These are phyloP conservation scores for Biston betularia DNA, from an alignment of 2,888 invertebrate genomes.

Conservation along the genomic window DNA sequence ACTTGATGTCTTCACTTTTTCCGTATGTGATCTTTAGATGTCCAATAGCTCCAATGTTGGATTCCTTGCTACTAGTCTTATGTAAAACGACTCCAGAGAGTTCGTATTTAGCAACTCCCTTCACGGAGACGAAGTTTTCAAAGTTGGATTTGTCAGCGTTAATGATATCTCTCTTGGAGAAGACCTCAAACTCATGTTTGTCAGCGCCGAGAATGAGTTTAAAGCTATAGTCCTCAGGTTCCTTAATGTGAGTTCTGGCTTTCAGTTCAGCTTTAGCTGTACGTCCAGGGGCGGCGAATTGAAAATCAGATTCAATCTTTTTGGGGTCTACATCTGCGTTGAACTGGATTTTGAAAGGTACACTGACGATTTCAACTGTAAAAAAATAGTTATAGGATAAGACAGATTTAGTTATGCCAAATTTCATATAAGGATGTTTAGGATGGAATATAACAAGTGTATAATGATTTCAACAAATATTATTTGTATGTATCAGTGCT, in stretches of 20 bases:
- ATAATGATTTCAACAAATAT: no score
- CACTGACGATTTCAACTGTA: slow-evolving; percentile 83
- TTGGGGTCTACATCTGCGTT: slow-evolving; percentile 87
- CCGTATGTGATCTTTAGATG: slow-evolving; percentile 82
- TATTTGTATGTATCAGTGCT: no score
- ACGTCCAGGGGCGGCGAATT: slow-evolving; percentile 86
- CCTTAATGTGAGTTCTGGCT: slow-evolving; percentile 76
- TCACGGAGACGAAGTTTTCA: slow-evolving; percentile 85
- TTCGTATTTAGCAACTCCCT: slow-evolving; percentile 87
- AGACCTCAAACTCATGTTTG: slow-evolving; percentile 74
- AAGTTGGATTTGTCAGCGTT: slow-evolving; percentile 87
- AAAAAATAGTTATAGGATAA: slow-evolving; percentile 9
- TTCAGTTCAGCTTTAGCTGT: slow-evolving; percentile 87
- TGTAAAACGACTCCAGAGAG: slow-evolving; percentile 86
- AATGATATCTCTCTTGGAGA: slow-evolving; percentile 85
- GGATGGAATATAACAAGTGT: no score
- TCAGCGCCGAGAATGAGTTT: slow-evolving; percentile 65
- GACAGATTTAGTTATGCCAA: not conserved
- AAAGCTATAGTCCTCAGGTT: slow-evolving; percentile 73
- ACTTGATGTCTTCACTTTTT: slow-evolving; percentile 86
- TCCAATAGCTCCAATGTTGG: slow-evolving; percentile 85
- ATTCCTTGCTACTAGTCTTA: slow-evolving; percentile 82
- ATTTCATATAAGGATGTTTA: no score
- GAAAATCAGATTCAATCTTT: slow-evolving; percentile 84
- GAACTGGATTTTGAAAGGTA: slow-evolving; percentile 80